Evolutionary conservation across 2,888 invertebrate species (phyloP).

Genomic region (Drosophila dives): DNA sequence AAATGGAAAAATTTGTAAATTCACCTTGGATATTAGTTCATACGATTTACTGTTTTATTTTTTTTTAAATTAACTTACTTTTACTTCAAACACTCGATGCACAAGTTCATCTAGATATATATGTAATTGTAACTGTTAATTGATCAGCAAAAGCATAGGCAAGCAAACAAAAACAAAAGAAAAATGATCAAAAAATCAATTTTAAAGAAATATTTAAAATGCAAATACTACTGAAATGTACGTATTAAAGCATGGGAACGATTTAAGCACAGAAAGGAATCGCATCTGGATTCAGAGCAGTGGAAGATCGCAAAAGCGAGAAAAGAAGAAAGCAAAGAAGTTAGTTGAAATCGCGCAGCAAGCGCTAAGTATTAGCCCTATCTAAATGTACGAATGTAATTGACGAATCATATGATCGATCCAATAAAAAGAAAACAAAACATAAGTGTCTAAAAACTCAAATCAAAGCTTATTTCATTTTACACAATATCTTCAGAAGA

Average conservation of each 20-base stretch:
- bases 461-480: not conserved
- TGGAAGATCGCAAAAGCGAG: slow-evolving; percentile 5
- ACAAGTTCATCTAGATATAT: slow-evolving; percentile 64
- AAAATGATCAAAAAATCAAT: not conserved
- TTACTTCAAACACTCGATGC: slow-evolving; percentile 73
- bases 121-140: slow-evolving; percentile 53
- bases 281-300: slow-evolving; percentile 17
- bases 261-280: slow-evolving; percentile 15
- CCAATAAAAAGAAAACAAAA: slow-evolving; percentile 62
- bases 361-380: slow-evolving; percentile 74
- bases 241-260: slow-evolving; percentile 27
- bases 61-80: slow-evolving; percentile 37
- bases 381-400: slow-evolving; percentile 75
- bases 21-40: slow-evolving; percentile 16
- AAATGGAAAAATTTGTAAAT: slow-evolving; percentile 22
- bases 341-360: slow-evolving; percentile 67
- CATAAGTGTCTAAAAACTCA: slow-evolving; percentile 27
- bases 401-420: slow-evolving; percentile 67
- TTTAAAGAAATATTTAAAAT: slow-evolving; percentile 23
- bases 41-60: slow-evolving; percentile 13
- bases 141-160: slow-evolving; percentile 28
- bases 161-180: not conserved
- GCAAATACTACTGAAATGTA: slow-evolving; percentile 20
- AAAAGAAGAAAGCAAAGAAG: slow-evolving; percentile 13
- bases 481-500: not conserved